Percentiles rank a stretch among this genome's conserved stretches.
Conservation (phyloP, 2,113 vertebrate genomes). For the Eretmochelys imbricata region DNA sequence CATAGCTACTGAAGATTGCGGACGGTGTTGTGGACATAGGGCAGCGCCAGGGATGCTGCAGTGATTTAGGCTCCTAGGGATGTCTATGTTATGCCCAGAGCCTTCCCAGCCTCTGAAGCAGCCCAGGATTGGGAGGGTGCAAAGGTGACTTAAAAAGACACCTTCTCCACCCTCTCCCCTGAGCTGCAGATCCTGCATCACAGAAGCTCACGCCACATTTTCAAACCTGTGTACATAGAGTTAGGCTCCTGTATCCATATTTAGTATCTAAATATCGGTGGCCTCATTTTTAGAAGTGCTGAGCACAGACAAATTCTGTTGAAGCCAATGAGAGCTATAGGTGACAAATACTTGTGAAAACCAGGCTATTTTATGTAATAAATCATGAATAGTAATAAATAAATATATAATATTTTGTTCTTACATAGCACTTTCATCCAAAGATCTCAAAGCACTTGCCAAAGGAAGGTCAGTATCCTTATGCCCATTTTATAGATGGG, state of each 20-base stretch:
- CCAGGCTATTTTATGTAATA: neutral
- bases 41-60: neutral
- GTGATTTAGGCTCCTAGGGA: neutral
- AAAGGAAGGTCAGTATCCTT: neutral
- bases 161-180: neutral
- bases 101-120: neutral
- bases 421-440: neutral
- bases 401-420: neutral
- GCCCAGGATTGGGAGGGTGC: neutral
- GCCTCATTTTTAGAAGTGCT: neutral
- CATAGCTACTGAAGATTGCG: too few relatives aligned
- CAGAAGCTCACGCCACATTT: neutral
- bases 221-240: neutral
- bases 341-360: neutral
- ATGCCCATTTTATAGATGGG: neutral
- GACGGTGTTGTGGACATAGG: neutral
- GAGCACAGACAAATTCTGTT: neutral
- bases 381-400: neutral
- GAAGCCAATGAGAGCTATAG: neutral
- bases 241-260: neutral
- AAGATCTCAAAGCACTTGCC: neutral
- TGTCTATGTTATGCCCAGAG: neutral
- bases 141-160: neutral
- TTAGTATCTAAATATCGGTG: neutral
- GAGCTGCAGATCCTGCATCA: neutral